Percentiles rank a stretch among this genome's conserved stretches.
These are phyloP conservation scores for Sphyrna mokarran DNA, from an alignment of 2,113 vertebrate genomes.

Conservation along the genomic window DNA sequence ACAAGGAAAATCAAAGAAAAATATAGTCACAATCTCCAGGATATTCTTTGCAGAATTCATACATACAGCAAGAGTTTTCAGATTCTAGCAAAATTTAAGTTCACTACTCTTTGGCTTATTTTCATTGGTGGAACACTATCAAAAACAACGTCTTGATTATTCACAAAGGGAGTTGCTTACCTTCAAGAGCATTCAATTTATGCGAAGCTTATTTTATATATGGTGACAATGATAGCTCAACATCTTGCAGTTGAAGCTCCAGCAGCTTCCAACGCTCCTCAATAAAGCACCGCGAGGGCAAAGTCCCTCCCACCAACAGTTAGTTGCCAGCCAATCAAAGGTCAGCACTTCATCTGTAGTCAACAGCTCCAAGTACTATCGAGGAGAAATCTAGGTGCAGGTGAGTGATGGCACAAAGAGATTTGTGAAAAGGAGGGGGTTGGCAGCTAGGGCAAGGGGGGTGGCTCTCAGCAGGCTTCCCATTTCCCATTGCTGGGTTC, in stretches of 20 bases:
- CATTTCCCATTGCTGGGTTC: no score
- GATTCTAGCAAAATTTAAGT: neutral
- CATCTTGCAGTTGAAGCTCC: neutral
- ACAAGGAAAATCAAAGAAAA: neutral
- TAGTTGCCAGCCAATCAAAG: no score
- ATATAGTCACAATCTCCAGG: neutral
- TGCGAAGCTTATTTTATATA: neutral
- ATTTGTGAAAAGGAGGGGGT: no score
- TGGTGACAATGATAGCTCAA: neutral
- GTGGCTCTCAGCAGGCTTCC: no score
- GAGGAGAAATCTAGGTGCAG: no score
- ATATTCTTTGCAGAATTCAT: neutral
- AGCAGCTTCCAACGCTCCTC: neutral
- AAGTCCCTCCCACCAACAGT: no score
- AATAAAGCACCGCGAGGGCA: no score
- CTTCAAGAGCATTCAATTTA: neutral
- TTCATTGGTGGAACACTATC: neutral
- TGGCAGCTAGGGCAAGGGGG: no score
- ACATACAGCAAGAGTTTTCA: neutral
- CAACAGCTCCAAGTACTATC: no score
- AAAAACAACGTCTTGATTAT: neutral
- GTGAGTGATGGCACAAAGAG: no score
- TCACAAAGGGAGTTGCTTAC: neutral
- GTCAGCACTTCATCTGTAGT: no score
- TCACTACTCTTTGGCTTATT: slow-evolving; percentile 10